Percentiles rank a stretch among this genome's conserved stretches.
phyloP scores from a whole-genome alignment of 2,888 invertebrate genomes.

The Trachelus stipa region DNA sequence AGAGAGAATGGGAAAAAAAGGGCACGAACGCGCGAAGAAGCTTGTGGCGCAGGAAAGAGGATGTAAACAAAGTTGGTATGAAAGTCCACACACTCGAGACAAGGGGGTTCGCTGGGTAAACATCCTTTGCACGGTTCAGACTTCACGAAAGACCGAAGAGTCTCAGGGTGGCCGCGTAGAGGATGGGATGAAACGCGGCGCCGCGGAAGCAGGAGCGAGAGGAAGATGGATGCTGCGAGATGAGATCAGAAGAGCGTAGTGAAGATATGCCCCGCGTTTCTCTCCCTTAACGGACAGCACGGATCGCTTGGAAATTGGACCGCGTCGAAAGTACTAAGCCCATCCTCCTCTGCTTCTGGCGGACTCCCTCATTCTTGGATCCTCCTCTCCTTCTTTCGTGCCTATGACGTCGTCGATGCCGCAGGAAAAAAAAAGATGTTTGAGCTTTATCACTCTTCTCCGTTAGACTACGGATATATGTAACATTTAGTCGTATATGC shows the following conservation, averaged over 20 bases:
- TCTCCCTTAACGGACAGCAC: background rate
- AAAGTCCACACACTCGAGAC: constrained; percentile 35
- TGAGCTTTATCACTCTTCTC: background rate
- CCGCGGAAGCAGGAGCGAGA: background rate
- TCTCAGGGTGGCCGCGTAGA: background rate
- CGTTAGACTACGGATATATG: background rate
- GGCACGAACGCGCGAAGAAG: constrained; percentile 13
- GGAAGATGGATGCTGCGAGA: background rate
- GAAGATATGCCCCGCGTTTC: background rate
- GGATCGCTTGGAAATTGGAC: background rate
- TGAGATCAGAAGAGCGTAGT: too few species aligned
- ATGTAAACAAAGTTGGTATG: constrained; percentile 29
- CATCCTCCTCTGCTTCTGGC: background rate
- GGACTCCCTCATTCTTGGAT: background rate
- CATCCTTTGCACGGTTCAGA: constrained; percentile 26
- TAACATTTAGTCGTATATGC: background rate
- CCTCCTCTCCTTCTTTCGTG: background rate
- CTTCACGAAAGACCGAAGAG: background rate
- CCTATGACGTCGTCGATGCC: background rate
- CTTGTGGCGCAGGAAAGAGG: constrained; percentile 9
- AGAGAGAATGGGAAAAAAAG: constrained; percentile 14
- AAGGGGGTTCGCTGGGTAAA: constrained; percentile 36
- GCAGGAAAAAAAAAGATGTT: background rate
- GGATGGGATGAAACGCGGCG: background rate
- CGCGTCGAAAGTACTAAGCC: background rate